Evolutionary conservation across 35 echinoderm and acorn worm genomes (phyloP), one percentile per base, ranked within the genome.

Genomic region (Lytechinus pictus): DNA sequence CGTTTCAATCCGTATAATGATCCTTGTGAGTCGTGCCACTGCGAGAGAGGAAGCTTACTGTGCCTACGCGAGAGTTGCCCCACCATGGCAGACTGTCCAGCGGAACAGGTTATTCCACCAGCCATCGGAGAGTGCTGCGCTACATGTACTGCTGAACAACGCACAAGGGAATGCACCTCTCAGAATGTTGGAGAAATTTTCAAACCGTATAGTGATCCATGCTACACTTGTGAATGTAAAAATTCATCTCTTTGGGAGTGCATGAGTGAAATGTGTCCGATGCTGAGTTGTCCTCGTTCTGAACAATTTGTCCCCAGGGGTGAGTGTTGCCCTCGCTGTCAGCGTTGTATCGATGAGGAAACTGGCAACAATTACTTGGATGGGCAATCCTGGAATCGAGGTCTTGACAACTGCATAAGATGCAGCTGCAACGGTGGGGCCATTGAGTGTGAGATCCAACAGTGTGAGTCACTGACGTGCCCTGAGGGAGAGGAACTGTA

Each of bases 241-340:
- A 95, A 97, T 79, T 54, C 91, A 12, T 97, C 97, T 1, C 71
- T 95, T 16, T 99, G 98, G 98, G 97, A 99, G 44, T 99, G 98
- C 88, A 95, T 96, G 91, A 95, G 95, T 91, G 95, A 97, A 28
- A 98, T 98, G 96, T 99, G 98, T 94, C 97, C 97, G 28, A 98
- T 97, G 96, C 66, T 99, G 53, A 97, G 94, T 55, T 99, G 98
- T 91, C 98, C 97, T 24, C 89, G 95, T 8, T 95, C 94, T n/a
- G 98, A 99, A 86, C 96, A 97, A 71, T 94, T 96, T 44, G 95
- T 54, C 29, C 28, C 94, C 8, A 92, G 60, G 9, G 97, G 95
- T 71, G 97, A 99, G 54, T 99, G 98, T 95, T 99, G 98, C 55
- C 96, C 98, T 86, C 95, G 94, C 27, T 99, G 98, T 95, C 97